Conservation (phyloP, 2,113 vertebrate genomes). For the Zosterops pallidus region DNA sequence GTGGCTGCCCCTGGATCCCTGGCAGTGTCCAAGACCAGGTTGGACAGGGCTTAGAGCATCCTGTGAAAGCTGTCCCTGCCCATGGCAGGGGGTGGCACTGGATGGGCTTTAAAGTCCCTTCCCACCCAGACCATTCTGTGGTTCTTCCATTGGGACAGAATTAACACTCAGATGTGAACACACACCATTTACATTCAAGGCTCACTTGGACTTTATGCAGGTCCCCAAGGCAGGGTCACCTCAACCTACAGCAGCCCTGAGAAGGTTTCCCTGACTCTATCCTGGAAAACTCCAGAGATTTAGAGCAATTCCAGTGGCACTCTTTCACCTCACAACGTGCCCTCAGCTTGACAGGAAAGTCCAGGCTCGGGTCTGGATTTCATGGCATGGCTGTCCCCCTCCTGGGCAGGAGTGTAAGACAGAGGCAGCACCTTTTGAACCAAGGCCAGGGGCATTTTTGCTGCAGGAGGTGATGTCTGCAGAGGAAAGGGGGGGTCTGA, state of each 20-base stretch:
- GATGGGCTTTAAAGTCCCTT: too few species aligned
- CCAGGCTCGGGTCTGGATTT: background rate
- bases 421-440: background rate
- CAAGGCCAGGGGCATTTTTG: background rate
- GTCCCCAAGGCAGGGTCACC: background rate
- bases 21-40: fast-evolving
- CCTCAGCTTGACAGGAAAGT: background rate
- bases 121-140: background rate
- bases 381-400: fast-evolving
- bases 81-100: fast-evolving
- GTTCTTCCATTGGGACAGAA: background rate
- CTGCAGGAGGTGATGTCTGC: too few species aligned
- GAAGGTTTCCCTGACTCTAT: background rate
- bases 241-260: fast-evolving
- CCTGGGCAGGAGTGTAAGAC: background rate
- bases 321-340: fast-evolving
- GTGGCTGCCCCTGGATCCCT: background rate
- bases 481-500: background rate
- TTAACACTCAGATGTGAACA: background rate
- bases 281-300: background rate
- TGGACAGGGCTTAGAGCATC: fast-evolving
- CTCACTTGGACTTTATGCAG: background rate
- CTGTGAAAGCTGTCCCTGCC: background rate
- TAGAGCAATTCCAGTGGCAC: background rate
- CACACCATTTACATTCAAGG: background rate